Percentiles rank a stretch among this genome's conserved stretches.
Evolutionary conservation across 1,140 invertebrate species (phyloP).

Genomic region (Apis laboriosa): DNA sequence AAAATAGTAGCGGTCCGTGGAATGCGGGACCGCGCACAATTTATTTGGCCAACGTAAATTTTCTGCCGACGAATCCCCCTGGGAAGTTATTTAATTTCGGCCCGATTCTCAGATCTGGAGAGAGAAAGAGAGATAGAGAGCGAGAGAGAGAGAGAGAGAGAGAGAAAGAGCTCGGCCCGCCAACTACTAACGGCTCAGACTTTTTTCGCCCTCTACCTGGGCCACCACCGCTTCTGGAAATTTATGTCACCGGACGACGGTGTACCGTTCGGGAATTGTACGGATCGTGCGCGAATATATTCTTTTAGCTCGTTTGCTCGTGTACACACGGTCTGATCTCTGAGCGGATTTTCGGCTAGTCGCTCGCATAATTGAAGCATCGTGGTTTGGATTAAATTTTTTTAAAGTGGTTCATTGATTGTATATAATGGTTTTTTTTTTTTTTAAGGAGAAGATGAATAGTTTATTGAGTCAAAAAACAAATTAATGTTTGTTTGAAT

Average conservation of each 20-base stretch:
- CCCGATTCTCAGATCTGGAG: constrained; percentile 60
- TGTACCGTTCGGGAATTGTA: constrained; percentile 11
- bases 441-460: too few species aligned
- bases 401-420: too few species aligned
- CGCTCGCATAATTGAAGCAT: not conserved
- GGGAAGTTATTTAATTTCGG: constrained; percentile 66
- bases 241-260: constrained; percentile 38
- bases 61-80: constrained; percentile 57
- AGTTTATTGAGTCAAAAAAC: too few species aligned
- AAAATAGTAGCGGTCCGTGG: constrained; percentile 60
- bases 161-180: not conserved
- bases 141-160: not conserved
- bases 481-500: too few species aligned
- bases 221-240: constrained; percentile 17
- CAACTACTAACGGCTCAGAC: constrained; percentile 28
- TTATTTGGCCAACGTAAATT: constrained; percentile 65
- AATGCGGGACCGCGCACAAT: constrained; percentile 60
- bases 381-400: not conserved
- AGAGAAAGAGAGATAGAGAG: not conserved
- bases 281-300: not conserved
- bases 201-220: constrained; percentile 42
- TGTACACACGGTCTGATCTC: not conserved
- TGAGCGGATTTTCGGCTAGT: constrained; percentile 11
- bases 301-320: constrained; percentile 19
- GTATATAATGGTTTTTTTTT: too few species aligned